A percentile compares a stretch with the other conserved stretches of the same genome.
phyloP scores from a whole-genome alignment of 2,888 invertebrate genomes.

The Pristionchus maxplancki region DNA sequence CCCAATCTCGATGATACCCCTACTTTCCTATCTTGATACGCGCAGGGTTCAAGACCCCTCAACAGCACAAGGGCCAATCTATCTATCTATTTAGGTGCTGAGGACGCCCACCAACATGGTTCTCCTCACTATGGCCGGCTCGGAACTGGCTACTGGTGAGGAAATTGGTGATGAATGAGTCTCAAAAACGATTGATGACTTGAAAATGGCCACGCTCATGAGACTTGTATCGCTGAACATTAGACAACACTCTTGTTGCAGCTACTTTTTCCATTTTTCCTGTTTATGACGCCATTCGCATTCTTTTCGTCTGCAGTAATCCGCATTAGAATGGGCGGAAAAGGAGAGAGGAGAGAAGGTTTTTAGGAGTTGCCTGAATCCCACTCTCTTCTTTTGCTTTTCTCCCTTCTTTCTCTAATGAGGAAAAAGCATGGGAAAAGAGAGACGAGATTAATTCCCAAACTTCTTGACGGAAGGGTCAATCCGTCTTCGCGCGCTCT shows the following conservation, averaged over 20 bases:
- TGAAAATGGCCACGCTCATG: no score
- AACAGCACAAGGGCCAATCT: no score
- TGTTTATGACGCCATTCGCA: neutral
- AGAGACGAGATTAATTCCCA: neutral
- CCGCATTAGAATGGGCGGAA: neutral
- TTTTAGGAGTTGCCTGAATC: neutral
- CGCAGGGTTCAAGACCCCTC: no score
- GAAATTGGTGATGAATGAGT: neutral
- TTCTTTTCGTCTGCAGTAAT: neutral
- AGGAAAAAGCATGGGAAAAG: neutral
- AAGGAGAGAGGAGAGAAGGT: neutral
- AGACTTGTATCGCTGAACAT: no score
- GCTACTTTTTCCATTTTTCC: neutral
- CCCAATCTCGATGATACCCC: no score
- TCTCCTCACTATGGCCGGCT: constrained; percentile 63
- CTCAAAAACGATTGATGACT: no score
- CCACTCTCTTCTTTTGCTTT: neutral
- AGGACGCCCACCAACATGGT: constrained; percentile 65
- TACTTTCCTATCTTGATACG: no score
- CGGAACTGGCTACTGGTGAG: constrained; percentile 61
- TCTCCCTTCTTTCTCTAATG: neutral
- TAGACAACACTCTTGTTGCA: no score
- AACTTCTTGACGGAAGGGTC: neutral
- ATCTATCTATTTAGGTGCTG: no score
- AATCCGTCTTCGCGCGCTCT: neutral